Base-by-base conservation (phyloP, 2,888 invertebrate genomes). In the Morinoia aosen region DNA sequence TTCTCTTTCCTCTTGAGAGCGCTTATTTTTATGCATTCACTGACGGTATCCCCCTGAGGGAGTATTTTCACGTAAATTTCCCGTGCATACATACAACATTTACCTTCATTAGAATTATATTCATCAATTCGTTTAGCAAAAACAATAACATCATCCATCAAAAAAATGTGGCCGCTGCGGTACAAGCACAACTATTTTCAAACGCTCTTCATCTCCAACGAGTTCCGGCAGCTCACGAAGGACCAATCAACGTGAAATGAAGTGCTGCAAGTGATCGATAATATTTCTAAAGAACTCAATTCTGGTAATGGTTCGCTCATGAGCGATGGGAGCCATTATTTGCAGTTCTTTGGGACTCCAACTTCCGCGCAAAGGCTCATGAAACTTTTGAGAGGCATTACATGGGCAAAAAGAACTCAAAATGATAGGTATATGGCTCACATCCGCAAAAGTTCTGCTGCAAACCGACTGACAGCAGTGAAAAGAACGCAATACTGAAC, bases 271-370 rank as follows among this genome's bases (percentile, higher is more conserved):
- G 48, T 90, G 39, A 39, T 90, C 48, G 90, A 90, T 40, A 90
- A 90, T 90, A 90, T 90, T 90, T 90, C 48, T 40, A 48, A 90
- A 33, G 40, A 90, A 90, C 90, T 90, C 90, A 90, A 90, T 90
- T 40, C 40, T 76, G 39, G 90, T 90, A 90, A 90, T 90, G 90
- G 90, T 48, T 90, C 48, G 11, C 90, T 40, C 33, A 39, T 90
- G 40, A 39, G 40, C 40, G 39, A 90, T 48, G 40, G 90, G 48
- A 90, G 40, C 90, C 90, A 90, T 90, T 90, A 90, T 90, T 90
- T 90, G 48, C 48, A 90, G 90, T 90, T 90, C 90, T 90, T 40
- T 40, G 19, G 40, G 40, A 90, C 40, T 48, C 39, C 39, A 90
- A 90, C 90, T 90, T 90, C 90, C 90, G 40, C 33, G 33, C 76